phyloP scores from a whole-genome alignment of 2,797 vertebrate genomes.

The Macrochelys suwanniensis region DNA sequence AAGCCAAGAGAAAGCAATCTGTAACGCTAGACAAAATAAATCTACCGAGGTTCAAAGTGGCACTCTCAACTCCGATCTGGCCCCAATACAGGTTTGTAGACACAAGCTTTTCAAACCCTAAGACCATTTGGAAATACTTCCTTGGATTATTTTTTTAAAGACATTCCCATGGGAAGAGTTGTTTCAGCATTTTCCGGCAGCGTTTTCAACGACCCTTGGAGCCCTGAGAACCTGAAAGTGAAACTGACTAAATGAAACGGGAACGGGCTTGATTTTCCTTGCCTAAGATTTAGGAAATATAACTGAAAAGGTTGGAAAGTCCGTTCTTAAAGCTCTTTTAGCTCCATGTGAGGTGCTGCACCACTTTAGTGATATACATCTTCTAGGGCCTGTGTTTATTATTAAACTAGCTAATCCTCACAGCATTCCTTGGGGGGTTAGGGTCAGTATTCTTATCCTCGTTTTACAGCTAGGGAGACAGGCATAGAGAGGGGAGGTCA shows the following conservation, averaged over 20 bases:
- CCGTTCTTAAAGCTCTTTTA: fast-evolving
- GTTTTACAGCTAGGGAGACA: not conserved
- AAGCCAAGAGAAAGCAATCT: slow-evolving; percentile 16
- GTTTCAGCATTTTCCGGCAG: fast-evolving
- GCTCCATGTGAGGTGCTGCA: not conserved
- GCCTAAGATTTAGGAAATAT: not conserved
- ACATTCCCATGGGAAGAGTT: not conserved
- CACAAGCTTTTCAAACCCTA: not conserved
- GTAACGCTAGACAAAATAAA: not conserved
- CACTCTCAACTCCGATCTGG: not conserved
- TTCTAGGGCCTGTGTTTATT: not conserved
- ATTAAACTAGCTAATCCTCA: not conserved
- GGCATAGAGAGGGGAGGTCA: not conserved
- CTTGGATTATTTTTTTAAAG: not conserved
- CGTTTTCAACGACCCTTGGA: not conserved
- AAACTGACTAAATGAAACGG: not conserved
- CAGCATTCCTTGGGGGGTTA: not conserved
- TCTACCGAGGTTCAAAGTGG: not conserved
- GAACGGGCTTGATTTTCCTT: fast-evolving
- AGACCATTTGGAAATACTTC: not conserved
- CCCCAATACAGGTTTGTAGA: not conserved
- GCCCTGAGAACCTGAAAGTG: not conserved
- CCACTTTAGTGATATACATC: fast-evolving
- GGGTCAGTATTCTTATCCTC: not conserved
- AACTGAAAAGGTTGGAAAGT: fast-evolving